These are phyloP conservation scores for Uria lomvia DNA, from an alignment of 2,113 vertebrate species.

Conservation along the genomic window DNA sequence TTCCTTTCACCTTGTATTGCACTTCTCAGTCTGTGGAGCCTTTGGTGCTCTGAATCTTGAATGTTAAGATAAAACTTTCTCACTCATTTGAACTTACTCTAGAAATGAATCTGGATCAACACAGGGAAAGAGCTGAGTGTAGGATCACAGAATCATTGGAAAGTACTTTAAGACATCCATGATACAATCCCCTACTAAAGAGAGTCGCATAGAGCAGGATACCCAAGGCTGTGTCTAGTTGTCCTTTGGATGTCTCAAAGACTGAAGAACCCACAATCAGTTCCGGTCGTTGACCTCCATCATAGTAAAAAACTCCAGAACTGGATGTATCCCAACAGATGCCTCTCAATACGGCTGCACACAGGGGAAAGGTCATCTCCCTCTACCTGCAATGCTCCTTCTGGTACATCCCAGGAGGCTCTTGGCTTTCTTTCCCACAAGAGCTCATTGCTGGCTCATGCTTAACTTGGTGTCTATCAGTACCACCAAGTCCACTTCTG, in stretches of 20 bases:
- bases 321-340: too few species aligned
- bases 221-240: not conserved
- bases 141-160: not conserved
- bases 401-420: not conserved
- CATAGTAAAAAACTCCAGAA: not conserved
- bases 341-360: not conserved
- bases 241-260: not conserved
- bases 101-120: not conserved
- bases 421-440: not conserved
- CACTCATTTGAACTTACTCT: not conserved
- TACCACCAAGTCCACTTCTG: not conserved
- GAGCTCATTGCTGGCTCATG: not conserved
- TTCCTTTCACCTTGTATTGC: not conserved
- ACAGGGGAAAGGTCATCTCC: not conserved
- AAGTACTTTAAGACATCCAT: not conserved
- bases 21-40: not conserved
- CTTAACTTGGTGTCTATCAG: not conserved
- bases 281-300: not conserved
- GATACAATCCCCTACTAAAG: not conserved
- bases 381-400: not conserved
- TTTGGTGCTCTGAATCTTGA: not conserved
- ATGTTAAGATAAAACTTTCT: not conserved
- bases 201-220: not conserved
- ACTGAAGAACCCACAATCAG: not conserved
- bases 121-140: not conserved